Evolutionary conservation across 2,113 vertebrate species (phyloP), one percentile per base, ranked within the genome.

Genomic region (Sterrhoptilus dennistouni): DNA sequence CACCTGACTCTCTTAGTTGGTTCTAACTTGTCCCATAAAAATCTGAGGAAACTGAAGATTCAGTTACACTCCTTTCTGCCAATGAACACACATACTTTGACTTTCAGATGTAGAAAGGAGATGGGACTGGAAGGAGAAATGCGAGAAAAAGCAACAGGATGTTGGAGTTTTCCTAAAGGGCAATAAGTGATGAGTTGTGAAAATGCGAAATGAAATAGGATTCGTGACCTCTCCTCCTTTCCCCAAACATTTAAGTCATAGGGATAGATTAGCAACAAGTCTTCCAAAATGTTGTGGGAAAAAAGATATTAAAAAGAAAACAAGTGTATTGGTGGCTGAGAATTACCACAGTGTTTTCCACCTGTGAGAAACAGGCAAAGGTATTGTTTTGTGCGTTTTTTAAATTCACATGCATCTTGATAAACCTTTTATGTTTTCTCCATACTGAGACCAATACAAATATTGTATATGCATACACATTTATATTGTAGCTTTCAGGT

Each of bases 211-310:
- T 38, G 2, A 70, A 87, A 69, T 12, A 56, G 13, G 12, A 72
- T 56, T 56, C 3, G 18, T 20, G 19, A 63, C 3, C 0, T 49
- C 3, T 59, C 1, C 19, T 2, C 3, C 4, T 49, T 59, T 65
- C 36, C 23, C 79, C 33, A 64, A 83, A 60, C 35, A 42, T 35
- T 65, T n/a, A 57, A 49, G 6, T 69, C 10, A 61, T 28, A 60
- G 36, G 6, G 4, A 29, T 18, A 89, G 13, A 83, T 89, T 19
- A 70, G 5, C 5, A 72, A 47, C 0, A 4, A 60, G 19, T 25
- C 35, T 59, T 60, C 18, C 3, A 76, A 84, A 92, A 56, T 56
- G 3, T 54, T 22, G 22, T 53, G 29, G 36, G 22, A 14, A 53
- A 66, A 63, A 36, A 45, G 3, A 25, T 20, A 42, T 21, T 24